Conservation (phyloP, 2,797 vertebrate genomes). For the Acanthopagrus latus region DNA sequence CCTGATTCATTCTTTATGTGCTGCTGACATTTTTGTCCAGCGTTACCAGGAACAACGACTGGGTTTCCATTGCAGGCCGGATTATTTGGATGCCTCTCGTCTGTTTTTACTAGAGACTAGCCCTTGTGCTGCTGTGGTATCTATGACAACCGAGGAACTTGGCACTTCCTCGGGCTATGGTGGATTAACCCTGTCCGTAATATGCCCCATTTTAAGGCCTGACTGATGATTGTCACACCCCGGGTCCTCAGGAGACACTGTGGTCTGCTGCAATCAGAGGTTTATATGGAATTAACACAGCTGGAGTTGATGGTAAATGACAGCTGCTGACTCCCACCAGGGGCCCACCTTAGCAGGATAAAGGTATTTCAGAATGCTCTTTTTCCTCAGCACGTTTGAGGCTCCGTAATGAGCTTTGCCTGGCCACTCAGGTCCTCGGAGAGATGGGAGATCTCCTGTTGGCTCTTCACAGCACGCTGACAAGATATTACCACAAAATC, state of each 20-base stretch:
- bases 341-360: conserved; percentile 67
- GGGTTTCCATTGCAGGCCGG: conserved; percentile 10
- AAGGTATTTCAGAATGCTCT: conserved; percentile 68
- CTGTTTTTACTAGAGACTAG: conserved; percentile 28
- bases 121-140: conserved; percentile 46
- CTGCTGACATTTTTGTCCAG: too few relatives aligned
- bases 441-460: conserved; percentile 57
- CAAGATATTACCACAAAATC: conserved; percentile 71
- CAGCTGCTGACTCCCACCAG: conserved; percentile 76
- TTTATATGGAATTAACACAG: conserved; percentile 77
- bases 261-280: conserved; percentile 64
- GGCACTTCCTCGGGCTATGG: conserved; percentile 45
- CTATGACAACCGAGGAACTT: conserved; percentile 55
- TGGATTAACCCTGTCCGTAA: conserved; percentile 68
- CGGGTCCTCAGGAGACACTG: conserved; percentile 58
- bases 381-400: conserved; percentile 50
- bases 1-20: too few relatives aligned
- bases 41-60: not conserved
- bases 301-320: conserved; percentile 76
- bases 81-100: conserved; percentile 35
- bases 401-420: conserved; percentile 76
- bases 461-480: conserved; percentile 56
- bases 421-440: conserved; percentile 64
- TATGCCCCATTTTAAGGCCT: conserved; percentile 64
- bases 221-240: conserved; percentile 68